Evolutionary conservation across 2,888 invertebrate species (phyloP), one percentile per base, ranked within the genome.

Genomic region (Leucania comma): DNA sequence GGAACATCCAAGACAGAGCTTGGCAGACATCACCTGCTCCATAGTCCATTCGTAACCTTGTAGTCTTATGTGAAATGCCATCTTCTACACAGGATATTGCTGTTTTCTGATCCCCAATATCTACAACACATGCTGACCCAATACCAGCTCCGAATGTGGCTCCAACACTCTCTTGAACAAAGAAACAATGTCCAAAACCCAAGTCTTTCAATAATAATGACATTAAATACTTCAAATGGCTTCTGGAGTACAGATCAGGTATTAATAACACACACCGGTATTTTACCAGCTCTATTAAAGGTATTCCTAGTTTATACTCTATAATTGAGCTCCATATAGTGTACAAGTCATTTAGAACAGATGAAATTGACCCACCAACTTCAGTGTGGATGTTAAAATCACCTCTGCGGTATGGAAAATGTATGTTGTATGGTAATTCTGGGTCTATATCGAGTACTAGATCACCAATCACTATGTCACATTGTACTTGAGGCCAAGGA

Each of bases 21-120:
- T 99, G 98, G 0, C 99, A 98, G 0, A 99, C 98, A 93, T 99
- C 99, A 17, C 98, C 98, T 5, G 99, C 98, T 5, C 99, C 99
- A 89, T 98, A 99, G 83, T 98, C 98, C 96, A 99, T 97, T 64
- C 98, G 94, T 87, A 97, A 97, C 88, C 99, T 96, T 0, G 99
- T 98, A 79, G 98, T 97, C 82, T 98, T 97, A 88, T 98, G 98
- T 32, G 99, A 99, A 74, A 99, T 98, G 1, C 99, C 99, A 96
- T 99, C 99, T 95, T 99, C 99, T 1, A 99, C 99, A 94, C 99
- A 99, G 2, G 99, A 99, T 26, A 99, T 98, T 0, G 99, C 98
- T 0, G 98, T 99, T 95, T 99, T 99, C 91, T 99, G 98, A 90
- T 99, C 99, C 0, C 99, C 99, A 64, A 99, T 97, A 91, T 99